Evolutionary conservation across 1,140 invertebrate genomes (phyloP).

Genomic region (Pseudomyrmex gracilis): DNA sequence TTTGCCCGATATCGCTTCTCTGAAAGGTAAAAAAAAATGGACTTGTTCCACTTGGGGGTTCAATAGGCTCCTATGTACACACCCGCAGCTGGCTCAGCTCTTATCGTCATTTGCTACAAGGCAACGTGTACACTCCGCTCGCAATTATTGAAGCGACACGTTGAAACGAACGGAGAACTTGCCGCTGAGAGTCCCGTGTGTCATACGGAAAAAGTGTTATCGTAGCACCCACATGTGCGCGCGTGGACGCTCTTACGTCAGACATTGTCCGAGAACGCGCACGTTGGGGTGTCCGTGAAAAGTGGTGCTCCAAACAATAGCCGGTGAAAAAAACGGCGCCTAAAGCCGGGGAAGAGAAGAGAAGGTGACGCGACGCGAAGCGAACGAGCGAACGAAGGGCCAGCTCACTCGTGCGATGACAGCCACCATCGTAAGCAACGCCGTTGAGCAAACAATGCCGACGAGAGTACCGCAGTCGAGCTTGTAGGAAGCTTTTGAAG

Average conservation of each 20-base stretch:
- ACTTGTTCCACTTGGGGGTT: slow-evolving; percentile 11
- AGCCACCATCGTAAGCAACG: slow-evolving; percentile 62
- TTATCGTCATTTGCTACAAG: slow-evolving; percentile 24
- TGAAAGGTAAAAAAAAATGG: background rate
- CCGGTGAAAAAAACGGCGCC: slow-evolving; percentile 64
- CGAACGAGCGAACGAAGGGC: slow-evolving; percentile 32
- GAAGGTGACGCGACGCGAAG: slow-evolving; percentile 47
- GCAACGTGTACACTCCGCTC: slow-evolving; percentile 22
- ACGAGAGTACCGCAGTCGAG: slow-evolving; percentile 37
- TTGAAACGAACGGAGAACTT: slow-evolving; percentile 41
- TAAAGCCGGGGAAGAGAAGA: slow-evolving; percentile 2
- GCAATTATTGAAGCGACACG: slow-evolving; percentile 53
- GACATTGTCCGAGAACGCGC: slow-evolving; percentile 49
- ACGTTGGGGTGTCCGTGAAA: slow-evolving; percentile 47
- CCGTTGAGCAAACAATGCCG: slow-evolving; percentile 62
- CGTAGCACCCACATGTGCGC: slow-evolving; percentile 35
- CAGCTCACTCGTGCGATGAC: slow-evolving; percentile 59
- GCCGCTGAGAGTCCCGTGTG: slow-evolving; percentile 31
- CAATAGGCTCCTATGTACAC: slow-evolving; percentile 22
- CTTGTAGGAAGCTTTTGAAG: slow-evolving; percentile 59
- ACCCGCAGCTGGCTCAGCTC: background rate
- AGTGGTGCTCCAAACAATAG: slow-evolving; percentile 62
- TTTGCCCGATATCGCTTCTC: background rate
- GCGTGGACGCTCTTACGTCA: slow-evolving; percentile 51
- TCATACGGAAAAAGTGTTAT: slow-evolving; percentile 44